phyloP scores from a whole-genome alignment of 2,113 vertebrate genomes.

The Salvelinus alpinus region DNA sequence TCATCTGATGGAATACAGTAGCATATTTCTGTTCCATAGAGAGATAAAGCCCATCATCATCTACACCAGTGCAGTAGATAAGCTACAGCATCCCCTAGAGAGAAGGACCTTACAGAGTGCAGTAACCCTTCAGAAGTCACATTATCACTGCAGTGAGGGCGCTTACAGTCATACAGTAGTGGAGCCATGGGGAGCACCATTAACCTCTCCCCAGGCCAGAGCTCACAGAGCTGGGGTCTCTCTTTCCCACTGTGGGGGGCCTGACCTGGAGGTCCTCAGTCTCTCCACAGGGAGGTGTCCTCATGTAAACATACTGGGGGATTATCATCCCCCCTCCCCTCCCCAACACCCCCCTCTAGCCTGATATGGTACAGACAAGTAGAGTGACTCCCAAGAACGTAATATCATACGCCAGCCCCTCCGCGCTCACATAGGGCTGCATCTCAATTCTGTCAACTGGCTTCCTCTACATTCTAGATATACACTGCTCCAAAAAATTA shows the following conservation, averaged over 20 bases:
- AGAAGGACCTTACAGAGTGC: no score
- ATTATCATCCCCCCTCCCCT: not conserved
- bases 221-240: not conserved
- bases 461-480: no score
- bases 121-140: not conserved
- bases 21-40: no score
- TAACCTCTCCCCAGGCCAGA: not conserved
- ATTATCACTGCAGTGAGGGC: not conserved
- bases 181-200: not conserved
- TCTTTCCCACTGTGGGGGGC: not conserved
- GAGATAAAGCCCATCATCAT: no score
- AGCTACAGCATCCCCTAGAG: no score
- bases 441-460: no score
- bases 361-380: not conserved
- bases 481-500: no score
- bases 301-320: conserved; percentile 42
- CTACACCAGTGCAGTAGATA: no score
- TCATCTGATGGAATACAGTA: not conserved
- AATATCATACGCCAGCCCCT: not conserved
- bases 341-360: not conserved
- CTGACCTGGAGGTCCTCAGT: conserved; percentile 48
- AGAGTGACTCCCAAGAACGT: not conserved
- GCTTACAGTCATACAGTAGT: no score
- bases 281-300: conserved; percentile 42
- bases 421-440: not conserved